phyloP scores from a whole-genome alignment of 2,797 vertebrate species.

The Monodelphis domestica region DNA sequence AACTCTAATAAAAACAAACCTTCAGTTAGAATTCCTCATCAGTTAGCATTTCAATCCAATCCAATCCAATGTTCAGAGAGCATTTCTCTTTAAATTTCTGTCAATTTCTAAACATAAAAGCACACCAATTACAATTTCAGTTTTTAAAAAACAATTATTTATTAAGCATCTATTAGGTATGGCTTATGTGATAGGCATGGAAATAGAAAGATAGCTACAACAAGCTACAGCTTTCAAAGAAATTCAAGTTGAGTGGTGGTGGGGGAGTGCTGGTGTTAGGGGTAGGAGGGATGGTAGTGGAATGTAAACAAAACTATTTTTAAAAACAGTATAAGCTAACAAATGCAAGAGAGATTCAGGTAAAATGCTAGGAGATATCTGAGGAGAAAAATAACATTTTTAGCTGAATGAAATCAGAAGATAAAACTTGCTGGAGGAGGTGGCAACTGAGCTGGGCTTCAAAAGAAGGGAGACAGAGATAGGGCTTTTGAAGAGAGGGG shows the following conservation, averaged over 20 bases:
- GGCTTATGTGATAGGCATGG: background rate
- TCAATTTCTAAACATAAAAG: conserved; percentile 35
- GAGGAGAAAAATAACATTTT: background rate
- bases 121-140: background rate
- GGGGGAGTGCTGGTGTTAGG: background rate
- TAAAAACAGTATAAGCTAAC: background rate
- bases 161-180: background rate
- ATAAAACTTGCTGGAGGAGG: background rate
- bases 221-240: background rate
- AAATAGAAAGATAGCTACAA: background rate
- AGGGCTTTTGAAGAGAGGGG: background rate
- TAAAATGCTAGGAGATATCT: background rate
- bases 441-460: background rate
- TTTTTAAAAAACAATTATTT: background rate
- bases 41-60: conserved; percentile 67
- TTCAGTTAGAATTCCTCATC: conserved; percentile 79
- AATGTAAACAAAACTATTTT: background rate
- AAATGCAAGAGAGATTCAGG: background rate
- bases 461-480: background rate
- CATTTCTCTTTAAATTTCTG: conserved; percentile 46
- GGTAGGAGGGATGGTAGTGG: background rate
- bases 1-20: conserved; percentile 85
- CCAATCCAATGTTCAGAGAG: conserved; percentile 58
- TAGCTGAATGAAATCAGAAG: background rate
- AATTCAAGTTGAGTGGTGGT: background rate